Evolutionary conservation across 1,140 invertebrate genomes (phyloP), one percentile per base, ranked within the genome.

Genomic region (Drosophila kohkoa): DNA sequence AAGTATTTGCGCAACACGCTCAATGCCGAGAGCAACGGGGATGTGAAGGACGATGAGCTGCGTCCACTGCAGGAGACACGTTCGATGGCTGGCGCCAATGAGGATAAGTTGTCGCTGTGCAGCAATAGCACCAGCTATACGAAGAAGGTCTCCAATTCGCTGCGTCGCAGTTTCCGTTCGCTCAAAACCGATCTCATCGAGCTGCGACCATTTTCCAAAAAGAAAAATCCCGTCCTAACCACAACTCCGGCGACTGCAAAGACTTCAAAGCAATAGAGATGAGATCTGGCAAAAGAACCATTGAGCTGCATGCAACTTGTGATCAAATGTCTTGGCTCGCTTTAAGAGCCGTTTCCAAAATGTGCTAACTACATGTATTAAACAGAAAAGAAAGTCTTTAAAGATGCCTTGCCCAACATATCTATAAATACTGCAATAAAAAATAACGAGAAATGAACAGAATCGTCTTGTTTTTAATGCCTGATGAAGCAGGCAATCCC

Each of bases 41-140:
- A 55, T 16, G 7, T 25, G 1, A 46, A 62, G 13, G 79, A 76
- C 16, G 82, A 90, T 16, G 76, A 80, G 8, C 32, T 87, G 41
- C 65, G 73, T 25, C 82, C 87, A 2, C 49, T 87, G 41, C 52
- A 80, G 1, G 64, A 59, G 49, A 58, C 52, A n/a, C 25, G 75
- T 16, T 38, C 45, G 3, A 49, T 10, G 46, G 48, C 32, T 16
- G 35, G 11, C 3, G 65, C 5, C 51, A 67, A 16, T 49, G 90
- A 90, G 16, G 90, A 92, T 43, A 91, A 90, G 55, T 66, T 92
- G 3, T 92, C 88, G 5, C 52, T 91, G 54, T 90, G 81, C 67
- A 91, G 90, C 72, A 92, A 80, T 16, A 81, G 66, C 57, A 91
- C 72, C 5, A 92, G 90, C 46, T 92, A 91, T 46, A 91, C 81